These are phyloP conservation scores for Nicator chloris DNA, from an alignment of 2,113 vertebrate species.

Conservation along the genomic window DNA sequence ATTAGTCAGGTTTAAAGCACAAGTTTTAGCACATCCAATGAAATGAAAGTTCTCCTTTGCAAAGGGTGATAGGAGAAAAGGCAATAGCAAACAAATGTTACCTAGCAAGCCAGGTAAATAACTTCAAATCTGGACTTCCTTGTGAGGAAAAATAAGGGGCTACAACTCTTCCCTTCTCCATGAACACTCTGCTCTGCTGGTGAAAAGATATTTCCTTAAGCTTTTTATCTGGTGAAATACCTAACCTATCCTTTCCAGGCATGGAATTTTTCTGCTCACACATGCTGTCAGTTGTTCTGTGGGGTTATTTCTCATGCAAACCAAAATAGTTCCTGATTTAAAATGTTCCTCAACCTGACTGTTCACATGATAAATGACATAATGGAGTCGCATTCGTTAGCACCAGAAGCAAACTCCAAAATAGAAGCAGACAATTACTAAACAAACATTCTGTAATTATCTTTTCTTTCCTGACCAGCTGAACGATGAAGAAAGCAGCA, in stretches of 20 bases:
- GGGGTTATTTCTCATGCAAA: constrained; percentile 52
- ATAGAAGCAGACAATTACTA: constrained; percentile 53
- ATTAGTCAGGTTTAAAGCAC: not conserved
- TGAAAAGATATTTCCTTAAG: not conserved
- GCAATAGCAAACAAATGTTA: not conserved
- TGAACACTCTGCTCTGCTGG: not conserved
- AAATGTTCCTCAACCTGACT: constrained; percentile 56
- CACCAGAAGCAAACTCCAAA: constrained; percentile 51
- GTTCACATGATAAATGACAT: constrained; percentile 59
- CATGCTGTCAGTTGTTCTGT: constrained; percentile 27
- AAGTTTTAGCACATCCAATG: constrained; percentile 31
- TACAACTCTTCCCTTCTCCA: not conserved
- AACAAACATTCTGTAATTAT: constrained; percentile 57
- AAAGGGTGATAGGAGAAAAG: not conserved
- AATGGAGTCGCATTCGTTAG: constrained; percentile 33
- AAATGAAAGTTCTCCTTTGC: not conserved
- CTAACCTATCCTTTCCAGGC: constrained; percentile 26
- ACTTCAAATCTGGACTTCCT: constrained; percentile 5
- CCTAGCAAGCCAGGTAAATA: constrained; percentile 22
- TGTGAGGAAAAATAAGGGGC: not conserved
- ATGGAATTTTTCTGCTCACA: constrained; percentile 36
- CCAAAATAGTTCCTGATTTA: constrained; percentile 49
- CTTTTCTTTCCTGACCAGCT: constrained; percentile 45
- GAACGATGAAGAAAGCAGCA: constrained; percentile 20
- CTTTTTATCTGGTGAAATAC: not conserved